These are phyloP conservation scores for Champsocephalus esox DNA, from an alignment of 2,797 vertebrate genomes.

Conservation along the genomic window DNA sequence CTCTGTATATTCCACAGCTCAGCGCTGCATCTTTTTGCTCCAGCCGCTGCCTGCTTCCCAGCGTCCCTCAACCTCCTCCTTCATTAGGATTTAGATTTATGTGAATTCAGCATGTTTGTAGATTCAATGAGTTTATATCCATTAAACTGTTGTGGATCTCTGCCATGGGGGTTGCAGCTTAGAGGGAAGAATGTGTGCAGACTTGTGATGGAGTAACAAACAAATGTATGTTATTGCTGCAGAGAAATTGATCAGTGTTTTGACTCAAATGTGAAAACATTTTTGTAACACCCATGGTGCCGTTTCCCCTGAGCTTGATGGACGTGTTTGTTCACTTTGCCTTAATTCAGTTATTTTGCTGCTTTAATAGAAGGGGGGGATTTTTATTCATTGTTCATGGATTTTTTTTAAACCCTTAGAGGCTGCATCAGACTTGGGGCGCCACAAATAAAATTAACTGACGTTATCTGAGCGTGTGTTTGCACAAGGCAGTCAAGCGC, in stretches of 20 bases:
- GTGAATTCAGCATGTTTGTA: conserved; percentile 48
- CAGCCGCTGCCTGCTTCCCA: not conserved
- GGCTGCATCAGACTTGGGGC: conserved; percentile 4
- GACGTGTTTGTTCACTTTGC: not conserved
- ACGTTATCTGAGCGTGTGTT: conserved; percentile 21
- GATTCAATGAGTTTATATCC: conserved; percentile 30
- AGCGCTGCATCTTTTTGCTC: conserved; percentile 5
- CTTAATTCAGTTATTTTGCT: not conserved
- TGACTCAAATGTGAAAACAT: not conserved
- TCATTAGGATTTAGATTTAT: conserved; percentile 47
- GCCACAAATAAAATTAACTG: conserved; percentile 11
- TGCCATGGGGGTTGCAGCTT: conserved; percentile 8
- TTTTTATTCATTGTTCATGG: conserved; percentile 1
- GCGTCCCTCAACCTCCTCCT: conserved; percentile 19
- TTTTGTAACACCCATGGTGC: not conserved
- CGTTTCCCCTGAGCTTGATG: not conserved
- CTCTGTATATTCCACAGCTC: conserved; percentile 4
- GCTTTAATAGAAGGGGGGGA: not conserved
- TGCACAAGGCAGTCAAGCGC: not conserved
- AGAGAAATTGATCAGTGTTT: conserved; percentile 9
- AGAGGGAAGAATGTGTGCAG: conserved; percentile 11
- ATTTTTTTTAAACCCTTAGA: not conserved
- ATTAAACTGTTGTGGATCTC: conserved; percentile 32
- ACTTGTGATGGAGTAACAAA: conserved; percentile 9
- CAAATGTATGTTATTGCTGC: conserved; percentile 20